Evolutionary conservation across 2,797 vertebrate species (phyloP).

Genomic region (Iguana delicatissima): DNA sequence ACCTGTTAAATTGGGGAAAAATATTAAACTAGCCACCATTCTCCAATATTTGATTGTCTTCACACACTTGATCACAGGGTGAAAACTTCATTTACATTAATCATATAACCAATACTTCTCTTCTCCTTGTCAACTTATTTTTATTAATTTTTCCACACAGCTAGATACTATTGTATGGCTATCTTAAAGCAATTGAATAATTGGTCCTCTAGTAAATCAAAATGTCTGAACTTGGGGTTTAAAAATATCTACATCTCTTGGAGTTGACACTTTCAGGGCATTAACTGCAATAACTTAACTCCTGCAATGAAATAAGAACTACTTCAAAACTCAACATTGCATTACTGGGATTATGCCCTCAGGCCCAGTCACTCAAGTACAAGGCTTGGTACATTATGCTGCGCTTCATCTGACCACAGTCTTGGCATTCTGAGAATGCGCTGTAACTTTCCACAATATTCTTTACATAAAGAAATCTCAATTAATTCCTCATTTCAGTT

Average conservation of each 20-base stretch:
- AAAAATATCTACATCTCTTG: background rate
- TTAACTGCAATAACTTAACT: background rate
- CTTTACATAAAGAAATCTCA: background rate
- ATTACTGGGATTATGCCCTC: background rate
- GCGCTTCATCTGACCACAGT: background rate
- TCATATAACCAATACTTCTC: background rate
- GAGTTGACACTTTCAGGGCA: background rate
- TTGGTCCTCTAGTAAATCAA: background rate
- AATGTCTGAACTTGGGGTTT: background rate
- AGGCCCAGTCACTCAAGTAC: too few relatives aligned
- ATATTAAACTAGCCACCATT: background rate
- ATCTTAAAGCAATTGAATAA: background rate
- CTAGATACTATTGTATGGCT: background rate
- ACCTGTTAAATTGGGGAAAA: background rate
- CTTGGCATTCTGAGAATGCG: background rate
- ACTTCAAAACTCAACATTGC: conserved; percentile 4
- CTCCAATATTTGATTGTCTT: background rate
- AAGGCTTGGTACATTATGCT: background rate
- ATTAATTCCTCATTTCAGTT: background rate
- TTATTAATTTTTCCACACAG: background rate
- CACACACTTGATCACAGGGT: background rate
- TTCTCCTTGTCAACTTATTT: background rate
- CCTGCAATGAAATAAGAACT: background rate
- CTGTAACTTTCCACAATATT: conserved; percentile 1
- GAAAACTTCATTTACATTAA: background rate